Evolutionary conservation across 2,888 invertebrate genomes (phyloP), one percentile per base, ranked within the genome.

Genomic region (Nemoura dubitans): DNA sequence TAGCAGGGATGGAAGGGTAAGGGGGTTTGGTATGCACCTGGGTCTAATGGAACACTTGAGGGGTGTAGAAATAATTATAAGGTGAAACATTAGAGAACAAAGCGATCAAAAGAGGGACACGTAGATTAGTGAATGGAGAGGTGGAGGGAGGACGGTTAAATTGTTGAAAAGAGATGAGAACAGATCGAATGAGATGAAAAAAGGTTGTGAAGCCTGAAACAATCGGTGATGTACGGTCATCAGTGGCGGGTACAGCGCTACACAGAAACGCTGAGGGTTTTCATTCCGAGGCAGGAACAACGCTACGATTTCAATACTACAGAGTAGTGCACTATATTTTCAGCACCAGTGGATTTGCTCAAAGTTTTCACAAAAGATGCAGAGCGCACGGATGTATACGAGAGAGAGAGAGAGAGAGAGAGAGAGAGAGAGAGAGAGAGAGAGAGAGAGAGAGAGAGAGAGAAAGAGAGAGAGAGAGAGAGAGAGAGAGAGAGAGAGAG

Each of bases 41-140:
- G 84, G 59, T 81, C 84, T 59, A 28, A 84, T 43, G 26, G 84
- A 76, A 21, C 84, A 84, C 84, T 84, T 84, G 84, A 84, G 84
- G 84, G 84, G 76, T 84, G 84, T 76, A 84, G 26, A 84, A 76
- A 84, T 76, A 84, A 84, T 76, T 86, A 86, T 59, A 86, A 86
- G 83, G 86, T 86, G 82, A 86, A 86, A 86, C 83, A 86, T 77
- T 84, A 84, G 83, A 86, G 86, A 86, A 86, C 86, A 86, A 86
- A 86, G 83, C 77, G 86, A 86, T 86, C 77, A 76, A 43, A 84
- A 76, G 84, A 59, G 84, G 84, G 59, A 30, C 36, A 43, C 30
- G 30, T 83, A 26, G 26, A 36, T 26, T 30, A 83, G 36, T n/a
- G 83, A 36, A 76, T 76, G 21, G n/a, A 59, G 10, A 21, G 84